Conservation (phyloP, 1,140 invertebrate species). For the Trichonephila clavipes region DNA sequence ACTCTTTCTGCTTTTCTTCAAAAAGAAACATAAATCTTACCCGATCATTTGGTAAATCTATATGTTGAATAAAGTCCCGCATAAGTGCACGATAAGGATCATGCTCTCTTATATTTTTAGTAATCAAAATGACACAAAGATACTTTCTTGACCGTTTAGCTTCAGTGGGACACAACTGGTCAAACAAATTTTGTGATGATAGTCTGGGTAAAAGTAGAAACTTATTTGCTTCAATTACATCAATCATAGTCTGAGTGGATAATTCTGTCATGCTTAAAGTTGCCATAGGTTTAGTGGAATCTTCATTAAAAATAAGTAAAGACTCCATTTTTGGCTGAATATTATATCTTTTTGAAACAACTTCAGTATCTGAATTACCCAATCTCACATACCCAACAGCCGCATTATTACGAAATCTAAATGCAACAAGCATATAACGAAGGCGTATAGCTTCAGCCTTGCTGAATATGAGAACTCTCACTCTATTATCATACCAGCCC, state of each 20-base stretch:
- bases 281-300: constrained; percentile 89
- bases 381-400: constrained; percentile 89
- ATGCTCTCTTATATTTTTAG: constrained; percentile 84
- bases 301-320: constrained; percentile 95
- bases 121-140: constrained; percentile 93
- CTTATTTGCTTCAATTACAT: constrained; percentile 93
- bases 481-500: constrained; percentile 94
- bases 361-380: constrained; percentile 77
- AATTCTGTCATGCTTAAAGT: constrained; percentile 93
- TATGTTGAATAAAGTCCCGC: constrained; percentile 84
- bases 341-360: constrained; percentile 83
- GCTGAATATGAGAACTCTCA: constrained; percentile 93
- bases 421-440: constrained; percentile 93
- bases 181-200: constrained; percentile 93
- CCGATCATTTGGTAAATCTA: constrained; percentile 75
- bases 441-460: constrained; percentile 88
- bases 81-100: constrained; percentile 81
- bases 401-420: constrained; percentile 90
- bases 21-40: constrained; percentile 90
- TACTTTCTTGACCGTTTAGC: constrained; percentile 90
- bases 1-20: constrained; percentile 90
- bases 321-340: constrained; percentile 90
- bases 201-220: constrained; percentile 93
- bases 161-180: constrained; percentile 93
- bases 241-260: constrained; percentile 90